Percentiles rank a stretch among this genome's conserved stretches.
Conservation (phyloP, 2,113 vertebrate genomes). For the Rhinichthys klamathensis region DNA sequence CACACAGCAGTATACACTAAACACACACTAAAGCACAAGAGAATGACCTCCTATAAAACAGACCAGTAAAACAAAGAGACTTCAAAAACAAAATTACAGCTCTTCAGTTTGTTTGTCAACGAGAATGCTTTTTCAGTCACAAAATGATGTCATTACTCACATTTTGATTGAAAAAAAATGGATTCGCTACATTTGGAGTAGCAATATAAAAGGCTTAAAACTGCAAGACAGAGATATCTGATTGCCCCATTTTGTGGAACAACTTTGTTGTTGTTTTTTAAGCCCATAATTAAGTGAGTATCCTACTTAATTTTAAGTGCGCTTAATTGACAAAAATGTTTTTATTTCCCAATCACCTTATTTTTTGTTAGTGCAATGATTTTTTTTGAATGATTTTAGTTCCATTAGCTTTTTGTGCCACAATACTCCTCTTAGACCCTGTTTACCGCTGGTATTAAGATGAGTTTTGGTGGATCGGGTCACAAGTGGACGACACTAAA, state of each 20-base stretch:
- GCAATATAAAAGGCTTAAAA: neutral
- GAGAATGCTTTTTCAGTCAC: neutral
- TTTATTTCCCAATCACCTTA: neutral
- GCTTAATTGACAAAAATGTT: neutral
- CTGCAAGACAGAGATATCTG: neutral
- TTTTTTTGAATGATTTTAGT: neutral
- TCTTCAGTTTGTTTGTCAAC: neutral
- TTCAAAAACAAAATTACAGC: neutral
- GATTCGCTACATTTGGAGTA: neutral
- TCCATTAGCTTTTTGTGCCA: neutral
- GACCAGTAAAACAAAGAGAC: slow-evolving; percentile 27
- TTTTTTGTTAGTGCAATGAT: neutral
- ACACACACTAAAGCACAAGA: slow-evolving; percentile 44
- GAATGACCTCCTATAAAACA: slow-evolving; percentile 30
- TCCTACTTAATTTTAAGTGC: neutral
- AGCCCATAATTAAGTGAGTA: neutral
- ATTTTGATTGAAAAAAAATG: neutral
- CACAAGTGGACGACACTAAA: too few relatives aligned
- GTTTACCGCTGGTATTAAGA: too few relatives aligned
- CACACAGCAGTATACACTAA: slow-evolving; percentile 30
- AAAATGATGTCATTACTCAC: neutral
- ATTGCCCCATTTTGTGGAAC: neutral
- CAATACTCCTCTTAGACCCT: too few relatives aligned
- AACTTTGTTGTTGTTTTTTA: neutral
- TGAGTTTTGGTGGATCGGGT: too few relatives aligned